Conservation (phyloP, 2,888 invertebrate genomes). For the Heteropelma amictum region DNA sequence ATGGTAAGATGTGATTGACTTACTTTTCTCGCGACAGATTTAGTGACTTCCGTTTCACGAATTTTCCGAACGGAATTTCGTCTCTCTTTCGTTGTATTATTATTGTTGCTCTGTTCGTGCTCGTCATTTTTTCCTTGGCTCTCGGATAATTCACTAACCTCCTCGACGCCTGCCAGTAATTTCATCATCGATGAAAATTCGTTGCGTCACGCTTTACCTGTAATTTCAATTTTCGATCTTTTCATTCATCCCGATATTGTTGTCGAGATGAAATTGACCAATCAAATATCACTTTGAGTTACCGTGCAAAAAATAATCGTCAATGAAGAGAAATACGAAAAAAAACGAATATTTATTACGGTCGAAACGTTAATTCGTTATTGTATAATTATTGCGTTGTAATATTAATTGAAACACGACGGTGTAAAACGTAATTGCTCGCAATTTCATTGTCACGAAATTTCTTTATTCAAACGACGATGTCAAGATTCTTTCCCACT, state of each 20-base stretch:
- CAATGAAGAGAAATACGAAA: too few relatives aligned
- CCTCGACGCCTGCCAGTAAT: slow-evolving; percentile 75
- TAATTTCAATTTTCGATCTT: not conserved
- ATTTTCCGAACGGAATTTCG: slow-evolving; percentile 63
- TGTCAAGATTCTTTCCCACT: not conserved
- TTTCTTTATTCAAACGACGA: not conserved
- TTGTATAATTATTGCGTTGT: too few relatives aligned
- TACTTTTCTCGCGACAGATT: slow-evolving; percentile 68
- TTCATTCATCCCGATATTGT: too few relatives aligned
- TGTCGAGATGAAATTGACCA: too few relatives aligned
- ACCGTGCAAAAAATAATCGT: too few relatives aligned
- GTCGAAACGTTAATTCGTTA: too few relatives aligned
- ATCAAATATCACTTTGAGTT: too few relatives aligned
- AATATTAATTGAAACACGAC: too few relatives aligned
- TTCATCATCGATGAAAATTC: slow-evolving; percentile 72
- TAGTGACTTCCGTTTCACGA: slow-evolving; percentile 58
- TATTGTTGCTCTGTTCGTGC: slow-evolving; percentile 58
- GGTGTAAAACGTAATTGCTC: too few relatives aligned
- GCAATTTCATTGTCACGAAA: not conserved
- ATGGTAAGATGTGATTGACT: too few relatives aligned
- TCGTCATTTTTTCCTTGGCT: slow-evolving; percentile 58
- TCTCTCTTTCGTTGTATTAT: slow-evolving; percentile 55
- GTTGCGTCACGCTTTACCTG: slow-evolving; percentile 12
- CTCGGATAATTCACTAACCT: slow-evolving; percentile 60
- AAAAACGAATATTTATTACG: too few relatives aligned